Conservation (phyloP, 1,140 invertebrate genomes). For the Drosophila murphyi region DNA sequence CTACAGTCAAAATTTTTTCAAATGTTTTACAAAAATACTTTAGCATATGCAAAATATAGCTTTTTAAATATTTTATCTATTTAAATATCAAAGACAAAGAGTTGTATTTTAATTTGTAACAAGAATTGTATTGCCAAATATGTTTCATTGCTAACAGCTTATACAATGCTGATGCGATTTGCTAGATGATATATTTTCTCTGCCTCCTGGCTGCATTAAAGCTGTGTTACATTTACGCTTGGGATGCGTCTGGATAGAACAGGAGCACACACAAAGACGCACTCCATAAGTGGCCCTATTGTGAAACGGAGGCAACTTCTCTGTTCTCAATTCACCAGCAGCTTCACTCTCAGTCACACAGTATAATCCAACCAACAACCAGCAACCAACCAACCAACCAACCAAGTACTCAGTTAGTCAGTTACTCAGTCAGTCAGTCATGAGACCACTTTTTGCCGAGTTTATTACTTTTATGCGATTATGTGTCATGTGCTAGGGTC, state of each 20-base stretch:
- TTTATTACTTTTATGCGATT: conserved; percentile 82
- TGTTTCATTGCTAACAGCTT: conserved; percentile 25
- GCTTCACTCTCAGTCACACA: conserved; percentile 9
- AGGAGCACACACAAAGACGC: conserved; percentile 9
- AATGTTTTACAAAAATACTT: not conserved
- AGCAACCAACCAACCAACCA: conserved; percentile 3
- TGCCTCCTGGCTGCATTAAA: conserved; percentile 56
- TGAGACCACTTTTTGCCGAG: conserved; percentile 68
- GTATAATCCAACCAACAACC: conserved; percentile 2
- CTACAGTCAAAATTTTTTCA: not conserved
- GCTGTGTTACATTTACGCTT: conserved; percentile 71
- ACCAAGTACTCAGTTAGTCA: conserved; percentile 28
- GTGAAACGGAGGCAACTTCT: conserved; percentile 46
- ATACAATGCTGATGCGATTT: conserved; percentile 31
- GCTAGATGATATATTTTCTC: conserved; percentile 30
- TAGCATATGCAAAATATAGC: no score
- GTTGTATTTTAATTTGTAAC: not conserved
- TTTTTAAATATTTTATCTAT: no score
- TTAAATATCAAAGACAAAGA: no score
- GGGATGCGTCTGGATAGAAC: conserved; percentile 44
- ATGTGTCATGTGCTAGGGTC: conserved; percentile 64
- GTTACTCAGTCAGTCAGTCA: conserved; percentile 58
- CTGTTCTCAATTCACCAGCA: conserved; percentile 30
- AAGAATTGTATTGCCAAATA: conserved; percentile 16
- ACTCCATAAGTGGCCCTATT: conserved; percentile 62